Base-by-base conservation (phyloP, 2,797 vertebrate species). In the Aeoliscus strigatus region DNA sequence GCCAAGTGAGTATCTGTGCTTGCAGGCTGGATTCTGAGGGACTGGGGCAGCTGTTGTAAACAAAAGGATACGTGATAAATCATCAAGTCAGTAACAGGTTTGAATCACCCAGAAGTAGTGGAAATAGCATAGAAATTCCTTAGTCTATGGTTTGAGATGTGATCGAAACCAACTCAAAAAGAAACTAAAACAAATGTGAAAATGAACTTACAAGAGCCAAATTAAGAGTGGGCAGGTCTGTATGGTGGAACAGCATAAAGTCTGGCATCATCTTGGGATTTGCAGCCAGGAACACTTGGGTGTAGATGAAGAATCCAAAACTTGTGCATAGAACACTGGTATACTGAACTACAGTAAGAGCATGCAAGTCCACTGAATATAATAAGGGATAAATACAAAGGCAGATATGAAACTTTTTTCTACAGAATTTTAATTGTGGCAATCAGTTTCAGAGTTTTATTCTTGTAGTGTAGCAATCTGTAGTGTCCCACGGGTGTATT, bases 201-300 rank as follows among this genome's bases (percentile, higher is more conserved):
- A 60, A 54, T 59, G 24, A 82, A 91, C 89, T 91, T 88, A 91
- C 87, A 86, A 77, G 58, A 79, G 80, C 49, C 53, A 85, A 79
- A 83, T 73, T 49, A 80, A 76, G 53, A 75, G 72, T 52, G 50
- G 39, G 77, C 67, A 63, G 81, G 62, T 78, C 75, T 82, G 65
- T 77, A 66, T 70, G 51, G 61, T 11, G 49, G 66, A 70, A 51
- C 80, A 72, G 81, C 72, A 52, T 67, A 53, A 66, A 70, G 66
- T 70, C 82, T 84, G 81, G 87, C 77, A 82, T 86, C 88, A 81
- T 87, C 87, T 85, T 76, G 79, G 85, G 70, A 75, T 79, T 77
- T 73, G 74, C 27, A 21, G 6, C 18, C 69, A 67, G 84, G 79
- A 79, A 72, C 77, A 79, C 69, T 85, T 75, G 66, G 70, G 35